phyloP scores from a whole-genome alignment of 1,140 invertebrate genomes.

The Temnothorax longispinosus region DNA sequence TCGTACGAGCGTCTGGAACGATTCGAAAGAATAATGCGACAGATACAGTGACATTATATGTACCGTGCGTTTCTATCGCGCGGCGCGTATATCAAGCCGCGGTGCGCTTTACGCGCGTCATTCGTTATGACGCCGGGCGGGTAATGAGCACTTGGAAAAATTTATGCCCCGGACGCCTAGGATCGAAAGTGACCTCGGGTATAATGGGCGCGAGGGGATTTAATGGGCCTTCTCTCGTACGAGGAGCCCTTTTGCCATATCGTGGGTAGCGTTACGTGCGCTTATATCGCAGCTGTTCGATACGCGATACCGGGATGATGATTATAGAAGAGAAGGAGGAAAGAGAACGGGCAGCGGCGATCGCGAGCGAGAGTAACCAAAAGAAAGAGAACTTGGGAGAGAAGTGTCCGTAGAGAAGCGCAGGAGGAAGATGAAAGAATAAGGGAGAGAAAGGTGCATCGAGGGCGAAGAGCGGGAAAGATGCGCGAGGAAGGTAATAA shows the following conservation, averaged over 20 bases:
- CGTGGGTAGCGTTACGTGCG: slow-evolving; percentile 46
- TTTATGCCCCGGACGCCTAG: slow-evolving; percentile 44
- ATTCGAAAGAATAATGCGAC: slow-evolving; percentile 3
- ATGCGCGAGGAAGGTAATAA: slow-evolving; percentile 60
- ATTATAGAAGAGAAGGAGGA: slow-evolving; percentile 56
- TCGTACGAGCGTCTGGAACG: background rate
- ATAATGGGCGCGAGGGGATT: slow-evolving; percentile 47
- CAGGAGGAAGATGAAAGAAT: background rate
- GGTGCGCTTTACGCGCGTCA: slow-evolving; percentile 45
- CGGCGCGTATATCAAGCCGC: slow-evolving; percentile 22
- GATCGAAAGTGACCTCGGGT: slow-evolving; percentile 54
- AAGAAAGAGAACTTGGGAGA: slow-evolving; percentile 20
- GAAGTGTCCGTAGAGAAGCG: background rate
- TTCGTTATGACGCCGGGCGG: slow-evolving; percentile 42
- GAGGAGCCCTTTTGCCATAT: slow-evolving; percentile 10
- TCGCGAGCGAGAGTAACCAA: background rate
- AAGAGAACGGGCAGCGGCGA: background rate
- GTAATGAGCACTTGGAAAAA: slow-evolving; percentile 57
- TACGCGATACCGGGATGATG: slow-evolving; percentile 52
- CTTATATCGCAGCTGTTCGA: slow-evolving; percentile 48
- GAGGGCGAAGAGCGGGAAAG: background rate
- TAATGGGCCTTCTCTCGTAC: slow-evolving; percentile 33
- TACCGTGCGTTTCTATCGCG: background rate
- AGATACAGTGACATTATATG: slow-evolving; percentile 10
- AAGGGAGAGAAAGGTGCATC: slow-evolving; percentile 15